phyloP scores from a whole-genome alignment of 2,888 invertebrate genomes.

The Tipula confusa region DNA sequence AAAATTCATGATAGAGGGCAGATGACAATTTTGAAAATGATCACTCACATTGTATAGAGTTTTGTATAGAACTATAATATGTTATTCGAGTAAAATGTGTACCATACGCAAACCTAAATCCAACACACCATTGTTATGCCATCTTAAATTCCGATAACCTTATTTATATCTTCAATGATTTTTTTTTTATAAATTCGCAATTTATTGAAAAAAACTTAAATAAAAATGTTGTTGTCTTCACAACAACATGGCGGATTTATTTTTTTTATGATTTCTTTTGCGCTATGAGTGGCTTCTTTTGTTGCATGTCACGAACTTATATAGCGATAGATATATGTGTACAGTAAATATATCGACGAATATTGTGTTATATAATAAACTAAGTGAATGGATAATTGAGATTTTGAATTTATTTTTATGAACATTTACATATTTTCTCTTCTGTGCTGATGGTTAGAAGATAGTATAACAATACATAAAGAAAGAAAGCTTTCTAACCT shows the following conservation, averaged over 20 bases:
- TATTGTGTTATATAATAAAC: neutral
- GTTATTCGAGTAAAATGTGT: no score
- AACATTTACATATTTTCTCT: neutral
- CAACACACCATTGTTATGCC: neutral
- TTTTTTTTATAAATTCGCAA: neutral
- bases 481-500: slow-evolving; percentile 12
- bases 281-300: slow-evolving; percentile 29
- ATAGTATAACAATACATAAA: neutral
- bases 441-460: neutral
- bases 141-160: neutral
- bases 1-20: no score
- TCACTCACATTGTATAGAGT: no score
- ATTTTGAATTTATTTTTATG: neutral
- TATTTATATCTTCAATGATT: neutral
- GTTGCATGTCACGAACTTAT: slow-evolving; percentile 29
- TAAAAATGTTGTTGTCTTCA: neutral
- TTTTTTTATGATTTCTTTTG: slow-evolving; percentile 14
- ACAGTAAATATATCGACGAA: neutral
- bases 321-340: neutral
- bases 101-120: neutral
- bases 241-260: neutral
- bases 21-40: no score
- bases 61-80: no score
- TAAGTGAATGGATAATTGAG: slow-evolving; percentile 12
- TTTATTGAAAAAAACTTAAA: neutral